These are phyloP conservation scores for Conus ventricosus DNA, from an alignment of 1,140 invertebrate species.

Conservation along the genomic window DNA sequence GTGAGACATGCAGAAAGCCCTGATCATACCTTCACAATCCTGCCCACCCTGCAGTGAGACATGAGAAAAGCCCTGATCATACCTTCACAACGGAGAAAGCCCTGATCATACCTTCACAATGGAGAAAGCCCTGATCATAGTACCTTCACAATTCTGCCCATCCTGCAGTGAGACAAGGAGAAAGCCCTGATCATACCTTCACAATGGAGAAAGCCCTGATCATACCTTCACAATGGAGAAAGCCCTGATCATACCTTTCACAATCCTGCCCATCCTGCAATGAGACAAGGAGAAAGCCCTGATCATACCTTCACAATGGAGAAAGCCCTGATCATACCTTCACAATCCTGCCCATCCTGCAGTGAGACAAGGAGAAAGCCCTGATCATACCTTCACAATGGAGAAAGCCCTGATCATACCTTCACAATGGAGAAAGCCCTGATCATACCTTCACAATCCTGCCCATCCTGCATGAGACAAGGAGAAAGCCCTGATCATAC, in stretches of 20 bases:
- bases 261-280: constrained; percentile 92
- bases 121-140: background rate
- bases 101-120: constrained; percentile 84
- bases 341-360: constrained; percentile 91
- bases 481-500: constrained; percentile 56
- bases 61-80: constrained; percentile 20
- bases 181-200: constrained; percentile 77
- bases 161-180: no score
- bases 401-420: constrained; percentile 57
- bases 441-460: constrained; percentile 86
- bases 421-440: constrained; percentile 87
- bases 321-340: constrained; percentile 78
- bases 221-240: constrained; percentile 89
- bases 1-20: no score
- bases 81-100: constrained; percentile 87
- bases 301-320: constrained; percentile 86
- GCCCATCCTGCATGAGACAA: constrained; percentile 90
- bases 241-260: constrained; percentile 79
- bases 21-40: constrained; percentile 86
- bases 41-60: constrained; percentile 90
- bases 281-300: no score
- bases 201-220: constrained; percentile 82
- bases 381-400: constrained; percentile 84
- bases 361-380: no score
- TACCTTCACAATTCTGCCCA: constrained; percentile 91